These are phyloP conservation scores for Eilema griseolum DNA, from an alignment of 2,888 invertebrate genomes.

Conservation along the genomic window DNA sequence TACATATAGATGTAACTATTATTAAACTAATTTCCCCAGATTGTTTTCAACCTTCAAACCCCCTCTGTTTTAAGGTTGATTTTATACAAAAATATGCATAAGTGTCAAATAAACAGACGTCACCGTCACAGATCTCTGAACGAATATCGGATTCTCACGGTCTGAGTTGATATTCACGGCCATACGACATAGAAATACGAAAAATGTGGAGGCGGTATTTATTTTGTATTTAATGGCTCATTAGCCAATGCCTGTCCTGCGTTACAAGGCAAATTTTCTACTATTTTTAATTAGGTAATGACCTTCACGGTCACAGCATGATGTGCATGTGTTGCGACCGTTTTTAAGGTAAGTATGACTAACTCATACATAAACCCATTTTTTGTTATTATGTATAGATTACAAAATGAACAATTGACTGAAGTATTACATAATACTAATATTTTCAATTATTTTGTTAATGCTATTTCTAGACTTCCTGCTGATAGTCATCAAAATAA, in stretches of 20 bases:
- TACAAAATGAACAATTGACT: neutral
- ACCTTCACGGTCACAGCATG: neutral
- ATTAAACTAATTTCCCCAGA: no score
- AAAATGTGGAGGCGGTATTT: constrained; percentile 51
- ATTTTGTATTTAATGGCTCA: neutral
- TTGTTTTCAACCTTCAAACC: no score
- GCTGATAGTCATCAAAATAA: neutral
- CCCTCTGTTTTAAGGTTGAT: no score
- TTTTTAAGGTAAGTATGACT: no score
- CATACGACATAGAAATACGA: constrained; percentile 48
- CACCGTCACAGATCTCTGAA: constrained; percentile 38
- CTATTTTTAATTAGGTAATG: neutral
- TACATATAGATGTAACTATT: no score
- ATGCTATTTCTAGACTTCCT: neutral
- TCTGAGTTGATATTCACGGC: constrained; percentile 68
- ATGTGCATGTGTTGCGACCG: neutral
- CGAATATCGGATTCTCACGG: constrained; percentile 76
- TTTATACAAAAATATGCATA: constrained; percentile 23
- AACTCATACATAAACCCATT: neutral
- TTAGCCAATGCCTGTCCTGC: neutral
- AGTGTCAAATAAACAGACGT: constrained; percentile 45
- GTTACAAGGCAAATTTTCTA: neutral
- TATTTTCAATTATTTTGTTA: neutral
- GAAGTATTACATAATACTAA: neutral
- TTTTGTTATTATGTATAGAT: neutral